Conservation (phyloP, 53 echinoderm and acorn worm genomes). For the Holothuria leucospilota region DNA sequence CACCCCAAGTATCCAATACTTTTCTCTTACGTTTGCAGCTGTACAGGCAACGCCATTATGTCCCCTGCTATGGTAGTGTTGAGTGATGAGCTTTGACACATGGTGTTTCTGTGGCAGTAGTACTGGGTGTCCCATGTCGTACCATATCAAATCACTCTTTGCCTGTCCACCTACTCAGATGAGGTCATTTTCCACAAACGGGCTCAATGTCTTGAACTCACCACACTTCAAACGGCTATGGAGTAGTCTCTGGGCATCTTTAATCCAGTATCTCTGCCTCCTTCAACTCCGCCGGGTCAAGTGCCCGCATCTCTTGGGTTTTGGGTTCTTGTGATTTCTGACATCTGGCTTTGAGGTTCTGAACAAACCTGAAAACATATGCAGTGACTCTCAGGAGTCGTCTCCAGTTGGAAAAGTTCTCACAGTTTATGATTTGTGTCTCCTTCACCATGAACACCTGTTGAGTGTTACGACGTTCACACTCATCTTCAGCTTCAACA, state of each 20-base stretch:
- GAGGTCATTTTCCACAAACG: slow-evolving; percentile 21
- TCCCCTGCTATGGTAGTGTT: slow-evolving; percentile 40
- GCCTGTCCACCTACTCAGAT: slow-evolving; percentile 38
- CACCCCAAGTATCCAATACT: slow-evolving; percentile 64
- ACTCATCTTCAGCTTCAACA: neutral
- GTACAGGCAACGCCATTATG: too few relatives aligned
- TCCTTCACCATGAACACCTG: slow-evolving; percentile 5
- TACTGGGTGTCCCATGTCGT: too few relatives aligned
- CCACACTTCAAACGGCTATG: slow-evolving; percentile 31
- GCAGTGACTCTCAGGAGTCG: slow-evolving; percentile 69
- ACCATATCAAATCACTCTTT: neutral
- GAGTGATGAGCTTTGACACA: too few relatives aligned
- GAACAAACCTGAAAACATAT: too few relatives aligned
- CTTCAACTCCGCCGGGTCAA: slow-evolving; percentile 46
- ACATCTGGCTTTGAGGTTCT: slow-evolving; percentile 55
- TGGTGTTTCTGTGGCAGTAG: too few relatives aligned
- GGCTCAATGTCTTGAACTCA: slow-evolving; percentile 49
- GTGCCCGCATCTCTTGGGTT: neutral
- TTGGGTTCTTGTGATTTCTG: slow-evolving; percentile 14
- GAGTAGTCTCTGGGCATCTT: slow-evolving; percentile 45
- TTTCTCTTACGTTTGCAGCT: slow-evolving; percentile 60
- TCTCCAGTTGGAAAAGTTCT: too few relatives aligned
- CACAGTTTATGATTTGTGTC: slow-evolving; percentile 16
- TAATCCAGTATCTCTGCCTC: slow-evolving; percentile 58
- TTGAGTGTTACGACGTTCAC: slow-evolving; percentile 24